Conservation (phyloP, 2,113 vertebrate species). For the Lutjanus erythropterus region DNA sequence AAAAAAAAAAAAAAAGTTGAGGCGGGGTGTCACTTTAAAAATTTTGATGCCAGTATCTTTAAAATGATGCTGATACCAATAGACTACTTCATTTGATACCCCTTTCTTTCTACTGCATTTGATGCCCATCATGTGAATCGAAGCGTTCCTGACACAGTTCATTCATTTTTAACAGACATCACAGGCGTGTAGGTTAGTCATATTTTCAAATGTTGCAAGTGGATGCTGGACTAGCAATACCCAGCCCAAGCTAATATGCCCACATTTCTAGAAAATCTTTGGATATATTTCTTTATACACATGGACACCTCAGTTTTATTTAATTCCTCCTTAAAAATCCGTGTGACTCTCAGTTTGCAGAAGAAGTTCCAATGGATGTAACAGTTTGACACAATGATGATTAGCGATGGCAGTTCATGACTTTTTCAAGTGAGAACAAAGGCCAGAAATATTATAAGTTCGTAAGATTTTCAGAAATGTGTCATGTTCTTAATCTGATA, state of each 20-base stretch:
- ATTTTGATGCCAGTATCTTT: too few relatives aligned
- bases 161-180: too few relatives aligned
- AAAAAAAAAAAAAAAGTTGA: not conserved
- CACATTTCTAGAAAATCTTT: not conserved
- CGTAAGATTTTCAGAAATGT: not conserved
- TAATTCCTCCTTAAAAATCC: not conserved
- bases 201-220: too few relatives aligned
- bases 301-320: not conserved
- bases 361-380: not conserved
- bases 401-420: slow-evolving; percentile 6
- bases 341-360: not conserved
- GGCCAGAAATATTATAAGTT: not conserved
- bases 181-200: too few relatives aligned
- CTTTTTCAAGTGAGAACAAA: slow-evolving; percentile 3
- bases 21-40: too few relatives aligned
- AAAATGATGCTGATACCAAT: too few relatives aligned
- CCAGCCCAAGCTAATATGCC: too few relatives aligned
- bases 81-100: too few relatives aligned
- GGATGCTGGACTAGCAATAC: too few relatives aligned
- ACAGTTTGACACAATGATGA: slow-evolving; percentile 4
- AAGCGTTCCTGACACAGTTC: too few relatives aligned
- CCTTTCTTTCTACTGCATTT: too few relatives aligned
- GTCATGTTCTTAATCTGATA: slow-evolving; percentile 16
- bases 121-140: too few relatives aligned
- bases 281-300: not conserved